Percentiles rank a stretch among this genome's conserved stretches.
Conservation (phyloP, 92 coral and sea anemone genomes). For the Parazoanthus darwini region DNA sequence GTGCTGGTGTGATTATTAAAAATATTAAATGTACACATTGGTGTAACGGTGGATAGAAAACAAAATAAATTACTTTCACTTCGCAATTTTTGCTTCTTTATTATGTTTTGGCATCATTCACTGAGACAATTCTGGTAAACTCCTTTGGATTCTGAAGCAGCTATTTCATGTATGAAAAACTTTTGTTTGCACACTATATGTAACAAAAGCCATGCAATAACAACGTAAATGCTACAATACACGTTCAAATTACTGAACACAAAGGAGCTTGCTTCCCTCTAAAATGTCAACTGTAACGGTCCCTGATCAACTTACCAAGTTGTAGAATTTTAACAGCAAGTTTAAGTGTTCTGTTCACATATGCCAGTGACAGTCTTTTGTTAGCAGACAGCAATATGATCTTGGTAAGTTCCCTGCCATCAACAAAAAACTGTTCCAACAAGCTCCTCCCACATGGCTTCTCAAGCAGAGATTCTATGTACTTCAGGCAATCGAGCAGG, state of each 20-base stretch:
- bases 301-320: constrained; percentile 66
- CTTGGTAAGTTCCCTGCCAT: constrained; percentile 74
- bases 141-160: too few species aligned
- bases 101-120: background rate
- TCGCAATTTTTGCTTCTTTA: too few species aligned
- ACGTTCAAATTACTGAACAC: too few species aligned
- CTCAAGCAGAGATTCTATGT: constrained; percentile 86
- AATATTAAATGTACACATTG: too few species aligned
- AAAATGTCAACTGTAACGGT: background rate
- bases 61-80: too few species aligned
- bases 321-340: constrained; percentile 83
- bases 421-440: constrained; percentile 73
- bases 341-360: constrained; percentile 91
- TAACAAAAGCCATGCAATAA: background rate
- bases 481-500: constrained; percentile 85
- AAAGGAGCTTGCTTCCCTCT: background rate
- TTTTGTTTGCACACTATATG: background rate
- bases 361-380: constrained; percentile 81
- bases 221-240: background rate
- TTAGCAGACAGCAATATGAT: constrained; percentile 84
- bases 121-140: too few species aligned
- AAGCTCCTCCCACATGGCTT: constrained; percentile 75
- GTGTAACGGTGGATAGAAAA: too few species aligned
- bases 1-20: too few species aligned
- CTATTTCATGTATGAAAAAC: too few species aligned